Conservation (phyloP, 2,888 invertebrate species). For the Colletes collaris region DNA sequence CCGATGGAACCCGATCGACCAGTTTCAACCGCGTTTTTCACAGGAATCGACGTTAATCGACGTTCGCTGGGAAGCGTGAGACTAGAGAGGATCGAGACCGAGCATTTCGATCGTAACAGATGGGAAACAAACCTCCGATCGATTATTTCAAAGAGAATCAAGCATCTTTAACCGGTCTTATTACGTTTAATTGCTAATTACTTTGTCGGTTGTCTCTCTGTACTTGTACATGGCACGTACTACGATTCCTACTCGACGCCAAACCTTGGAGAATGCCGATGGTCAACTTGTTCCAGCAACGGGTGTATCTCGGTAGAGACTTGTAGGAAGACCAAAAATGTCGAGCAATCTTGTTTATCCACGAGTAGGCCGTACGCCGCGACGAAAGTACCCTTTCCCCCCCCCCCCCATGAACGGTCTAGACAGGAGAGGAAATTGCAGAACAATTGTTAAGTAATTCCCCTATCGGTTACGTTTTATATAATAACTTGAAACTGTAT, state of each 20-base stretch:
- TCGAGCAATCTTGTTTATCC: neutral
- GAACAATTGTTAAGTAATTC: constrained; percentile 42
- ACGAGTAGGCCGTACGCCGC: neutral
- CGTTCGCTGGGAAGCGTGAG: neutral
- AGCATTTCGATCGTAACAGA: neutral
- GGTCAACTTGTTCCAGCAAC: too few species aligned
- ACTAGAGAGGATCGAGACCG: neutral
- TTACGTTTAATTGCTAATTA: too few species aligned
- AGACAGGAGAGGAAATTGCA: neutral
- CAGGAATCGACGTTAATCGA: constrained; percentile 8
- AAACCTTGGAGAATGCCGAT: too few species aligned
- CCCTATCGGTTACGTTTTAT: constrained; percentile 32
- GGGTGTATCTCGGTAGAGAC: neutral
- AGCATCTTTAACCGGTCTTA: too few species aligned
- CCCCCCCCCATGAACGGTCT: neutral
- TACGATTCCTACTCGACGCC: too few species aligned
- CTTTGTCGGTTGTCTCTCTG: too few species aligned
- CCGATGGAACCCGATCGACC: constrained; percentile 39
- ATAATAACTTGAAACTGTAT: constrained; percentile 17
- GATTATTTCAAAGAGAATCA: neutral
- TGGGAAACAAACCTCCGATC: neutral
- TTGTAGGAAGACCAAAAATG: neutral
- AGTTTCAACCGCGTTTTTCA: constrained; percentile 32
- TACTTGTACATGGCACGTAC: too few species aligned
- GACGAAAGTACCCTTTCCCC: constrained; percentile 23